Evolutionary conservation across 92 coral and sea anemone genomes (phyloP).

Genomic region (Palythoa heliodiscus): DNA sequence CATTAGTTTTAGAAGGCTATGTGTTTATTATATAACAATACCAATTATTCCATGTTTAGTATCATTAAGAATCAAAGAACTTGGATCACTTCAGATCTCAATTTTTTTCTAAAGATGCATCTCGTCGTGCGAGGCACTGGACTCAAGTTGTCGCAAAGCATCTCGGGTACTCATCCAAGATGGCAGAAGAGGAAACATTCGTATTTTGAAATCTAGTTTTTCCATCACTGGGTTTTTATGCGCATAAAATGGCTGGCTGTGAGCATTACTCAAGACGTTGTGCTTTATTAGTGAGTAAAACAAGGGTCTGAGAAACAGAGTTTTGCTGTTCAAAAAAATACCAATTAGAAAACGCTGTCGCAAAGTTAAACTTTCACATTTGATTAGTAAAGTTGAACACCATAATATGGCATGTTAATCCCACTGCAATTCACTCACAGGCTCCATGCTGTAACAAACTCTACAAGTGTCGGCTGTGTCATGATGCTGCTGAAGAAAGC

Average conservation of each 20-base stretch:
- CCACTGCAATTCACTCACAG: neutral
- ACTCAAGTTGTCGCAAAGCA: neutral
- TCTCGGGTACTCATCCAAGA: neutral
- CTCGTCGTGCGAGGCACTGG: neutral
- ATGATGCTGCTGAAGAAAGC: conserved; percentile 40
- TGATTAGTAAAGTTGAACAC: too few species aligned
- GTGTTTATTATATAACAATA: too few species aligned
- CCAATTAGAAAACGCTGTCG: neutral
- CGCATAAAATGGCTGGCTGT: neutral
- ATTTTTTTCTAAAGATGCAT: too few species aligned
- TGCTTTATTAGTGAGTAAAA: neutral
- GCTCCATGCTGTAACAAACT: conserved; percentile 56
- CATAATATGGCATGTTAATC: neutral
- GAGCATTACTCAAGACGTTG: neutral
- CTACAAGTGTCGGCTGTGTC: conserved; percentile 54
- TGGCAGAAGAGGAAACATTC: neutral
- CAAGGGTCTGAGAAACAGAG: neutral
- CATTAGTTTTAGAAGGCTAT: too few species aligned
- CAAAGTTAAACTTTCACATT: too few species aligned
- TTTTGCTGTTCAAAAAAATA: too few species aligned
- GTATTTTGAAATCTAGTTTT: neutral
- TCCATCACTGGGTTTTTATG: neutral
- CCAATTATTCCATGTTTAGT: too few species aligned
- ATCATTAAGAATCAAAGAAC: too few species aligned
- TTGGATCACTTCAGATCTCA: too few species aligned